phyloP scores from a whole-genome alignment of 2,797 vertebrate genomes.

The Dallia pectoralis region DNA sequence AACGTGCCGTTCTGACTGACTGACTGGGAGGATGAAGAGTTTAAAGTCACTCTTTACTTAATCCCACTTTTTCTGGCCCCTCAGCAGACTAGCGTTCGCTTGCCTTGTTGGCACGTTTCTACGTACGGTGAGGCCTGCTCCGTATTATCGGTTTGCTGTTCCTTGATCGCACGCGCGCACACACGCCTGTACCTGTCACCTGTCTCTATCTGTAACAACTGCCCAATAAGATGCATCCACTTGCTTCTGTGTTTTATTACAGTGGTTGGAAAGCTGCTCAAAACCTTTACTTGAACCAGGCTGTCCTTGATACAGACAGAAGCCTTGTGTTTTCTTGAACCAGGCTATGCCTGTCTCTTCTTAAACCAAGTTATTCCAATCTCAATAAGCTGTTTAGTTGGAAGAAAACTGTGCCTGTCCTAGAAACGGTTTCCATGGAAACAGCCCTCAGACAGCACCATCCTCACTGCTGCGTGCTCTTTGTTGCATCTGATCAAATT shows the following conservation, averaged over 20 bases:
- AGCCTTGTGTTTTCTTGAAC: conserved; percentile 4
- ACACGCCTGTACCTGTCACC: conserved; percentile 3
- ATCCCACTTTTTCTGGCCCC: conserved; percentile 4
- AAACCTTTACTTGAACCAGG: no score
- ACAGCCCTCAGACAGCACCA: conserved; percentile 51
- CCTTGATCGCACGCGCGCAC: not conserved
- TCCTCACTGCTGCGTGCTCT: conserved; percentile 34
- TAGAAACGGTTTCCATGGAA: conserved; percentile 49
- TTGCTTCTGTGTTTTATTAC: not conserved
- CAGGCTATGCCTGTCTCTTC: conserved; percentile 21
- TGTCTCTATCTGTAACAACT: not conserved
- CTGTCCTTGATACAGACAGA: not conserved
- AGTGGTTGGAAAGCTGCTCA: not conserved
- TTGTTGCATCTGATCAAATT: conserved; percentile 55
- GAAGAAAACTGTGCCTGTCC: conserved; percentile 15
- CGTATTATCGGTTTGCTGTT: conserved; percentile 36
- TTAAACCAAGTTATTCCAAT: conserved; percentile 31
- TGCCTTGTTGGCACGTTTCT: conserved; percentile 42
- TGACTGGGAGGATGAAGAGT: not conserved
- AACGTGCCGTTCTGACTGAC: not conserved
- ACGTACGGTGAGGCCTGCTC: conserved; percentile 13
- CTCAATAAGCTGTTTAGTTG: conserved; percentile 35
- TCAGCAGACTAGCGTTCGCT: conserved; percentile 20
- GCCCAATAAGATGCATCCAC: not conserved
- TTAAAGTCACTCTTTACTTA: conserved; percentile 3